These are phyloP conservation scores for Myripristis jacobus DNA, from an alignment of 2,797 vertebrate species.

Conservation along the genomic window DNA sequence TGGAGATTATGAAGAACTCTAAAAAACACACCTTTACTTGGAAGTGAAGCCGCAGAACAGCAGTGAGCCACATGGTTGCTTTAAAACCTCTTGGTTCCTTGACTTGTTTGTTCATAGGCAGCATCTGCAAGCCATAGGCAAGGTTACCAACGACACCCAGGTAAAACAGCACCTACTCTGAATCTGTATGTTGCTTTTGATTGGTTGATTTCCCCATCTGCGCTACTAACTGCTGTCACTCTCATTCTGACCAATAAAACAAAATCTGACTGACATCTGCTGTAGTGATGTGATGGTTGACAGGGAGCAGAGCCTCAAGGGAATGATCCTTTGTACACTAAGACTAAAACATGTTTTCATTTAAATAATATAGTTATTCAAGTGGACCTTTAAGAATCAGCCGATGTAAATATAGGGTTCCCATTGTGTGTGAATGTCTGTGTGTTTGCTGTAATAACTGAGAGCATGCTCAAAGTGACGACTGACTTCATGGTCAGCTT, in stretches of 20 bases:
- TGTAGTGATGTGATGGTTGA: slow-evolving; percentile 28
- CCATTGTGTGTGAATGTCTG: slow-evolving; percentile 59
- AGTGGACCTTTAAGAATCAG: slow-evolving; percentile 44
- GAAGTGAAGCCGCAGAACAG: slow-evolving; percentile 34
- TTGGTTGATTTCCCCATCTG: slow-evolving; percentile 27
- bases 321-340: slow-evolving; percentile 45
- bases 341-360: slow-evolving; percentile 39
- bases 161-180: slow-evolving; percentile 43
- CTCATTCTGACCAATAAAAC: slow-evolving; percentile 54
- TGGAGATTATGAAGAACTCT: slow-evolving; percentile 96
- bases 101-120: slow-evolving; percentile 64
- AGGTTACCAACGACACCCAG: slow-evolving; percentile 49
- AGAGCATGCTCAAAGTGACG: slow-evolving; percentile 73
- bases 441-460: slow-evolving; percentile 61
- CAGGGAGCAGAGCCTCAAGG: background rate
- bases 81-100: slow-evolving; percentile 37
- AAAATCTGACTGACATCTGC: slow-evolving; percentile 24
- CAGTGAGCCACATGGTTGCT: slow-evolving; percentile 26
- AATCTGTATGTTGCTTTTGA: slow-evolving; percentile 41
- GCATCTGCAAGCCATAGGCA: slow-evolving; percentile 77
- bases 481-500: slow-evolving; percentile 29
- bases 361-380: slow-evolving; percentile 36
- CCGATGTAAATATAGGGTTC: slow-evolving; percentile 66
- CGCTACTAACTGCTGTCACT: slow-evolving; percentile 49
- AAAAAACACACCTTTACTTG: slow-evolving; percentile 54